Conservation (phyloP, 2,113 vertebrate genomes). For the Emydura subglobosa region DNA sequence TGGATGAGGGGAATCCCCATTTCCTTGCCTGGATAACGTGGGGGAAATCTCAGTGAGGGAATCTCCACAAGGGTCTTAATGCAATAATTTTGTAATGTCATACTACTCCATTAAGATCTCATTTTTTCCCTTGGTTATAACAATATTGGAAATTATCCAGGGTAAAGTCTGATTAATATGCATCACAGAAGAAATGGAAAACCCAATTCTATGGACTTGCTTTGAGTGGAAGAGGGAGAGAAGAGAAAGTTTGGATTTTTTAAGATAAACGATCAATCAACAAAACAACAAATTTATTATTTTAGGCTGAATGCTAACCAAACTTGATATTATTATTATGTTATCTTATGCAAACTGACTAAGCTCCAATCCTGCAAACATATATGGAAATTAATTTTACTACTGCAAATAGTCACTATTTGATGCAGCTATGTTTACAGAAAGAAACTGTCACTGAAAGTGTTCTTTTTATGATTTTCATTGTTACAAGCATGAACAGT, state of each 20-base stretch:
- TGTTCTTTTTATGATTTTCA: not conserved
- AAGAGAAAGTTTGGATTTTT: not conserved
- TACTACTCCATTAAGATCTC: not conserved
- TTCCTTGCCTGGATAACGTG: not conserved
- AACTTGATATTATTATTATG: not conserved
- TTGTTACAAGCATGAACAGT: not conserved
- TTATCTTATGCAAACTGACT: not conserved
- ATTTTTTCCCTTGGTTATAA: not conserved
- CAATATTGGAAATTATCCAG: not conserved
- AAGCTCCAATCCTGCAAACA: not conserved
- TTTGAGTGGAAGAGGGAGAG: not conserved
- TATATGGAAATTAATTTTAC: not conserved
- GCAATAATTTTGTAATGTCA: not conserved
- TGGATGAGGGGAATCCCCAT: not conserved
- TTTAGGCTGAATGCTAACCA: not conserved
- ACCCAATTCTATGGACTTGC: not conserved
- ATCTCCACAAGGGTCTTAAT: not conserved
- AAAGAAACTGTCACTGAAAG: not conserved
- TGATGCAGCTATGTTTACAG: not conserved
- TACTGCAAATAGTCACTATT: not conserved
- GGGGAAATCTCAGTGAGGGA: not conserved
- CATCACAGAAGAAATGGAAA: not conserved
- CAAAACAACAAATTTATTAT: not conserved
- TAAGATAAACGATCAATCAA: not conserved
- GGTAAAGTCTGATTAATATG: not conserved